Conservation (phyloP, 2,888 invertebrate species). For the Hypolimnas misippus region DNA sequence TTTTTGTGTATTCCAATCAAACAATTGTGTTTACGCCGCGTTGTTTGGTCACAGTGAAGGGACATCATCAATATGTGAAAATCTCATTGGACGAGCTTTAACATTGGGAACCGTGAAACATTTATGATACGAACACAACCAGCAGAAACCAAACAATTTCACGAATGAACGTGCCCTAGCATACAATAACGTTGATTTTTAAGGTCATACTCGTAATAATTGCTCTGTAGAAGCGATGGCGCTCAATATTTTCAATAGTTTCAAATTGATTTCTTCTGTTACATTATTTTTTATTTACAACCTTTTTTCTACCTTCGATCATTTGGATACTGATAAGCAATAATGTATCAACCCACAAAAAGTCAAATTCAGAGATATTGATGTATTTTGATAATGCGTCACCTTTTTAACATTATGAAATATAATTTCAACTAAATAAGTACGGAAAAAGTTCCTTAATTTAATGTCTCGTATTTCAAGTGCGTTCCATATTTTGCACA, state of each 20-base stretch:
- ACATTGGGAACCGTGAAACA: constrained; percentile 65
- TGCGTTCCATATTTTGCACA: no score
- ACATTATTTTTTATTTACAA: background rate
- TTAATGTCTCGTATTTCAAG: no score
- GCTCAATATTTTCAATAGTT: constrained; percentile 32
- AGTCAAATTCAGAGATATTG: no score
- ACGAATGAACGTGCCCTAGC: constrained; percentile 59
- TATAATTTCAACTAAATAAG: no score
- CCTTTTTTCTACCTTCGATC: background rate
- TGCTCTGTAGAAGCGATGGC: constrained; percentile 42
- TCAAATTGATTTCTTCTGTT: constrained; percentile 33
- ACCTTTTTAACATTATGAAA: no score
- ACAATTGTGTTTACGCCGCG: constrained; percentile 64
- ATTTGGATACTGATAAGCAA: no score
- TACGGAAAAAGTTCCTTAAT: no score
- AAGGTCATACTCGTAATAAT: constrained; percentile 49
- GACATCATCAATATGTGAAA: constrained; percentile 78
- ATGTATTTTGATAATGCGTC: no score
- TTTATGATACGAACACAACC: constrained; percentile 62
- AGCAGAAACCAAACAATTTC: constrained; percentile 63
- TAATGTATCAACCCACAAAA: no score
- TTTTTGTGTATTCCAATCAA: constrained; percentile 63
- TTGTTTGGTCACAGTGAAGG: constrained; percentile 71
- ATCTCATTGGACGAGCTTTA: constrained; percentile 67
- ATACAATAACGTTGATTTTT: constrained; percentile 53